Evolutionary conservation across 2,888 invertebrate species (phyloP), one percentile per base, ranked within the genome.

Genomic region (Euplagia quadripunctaria): DNA sequence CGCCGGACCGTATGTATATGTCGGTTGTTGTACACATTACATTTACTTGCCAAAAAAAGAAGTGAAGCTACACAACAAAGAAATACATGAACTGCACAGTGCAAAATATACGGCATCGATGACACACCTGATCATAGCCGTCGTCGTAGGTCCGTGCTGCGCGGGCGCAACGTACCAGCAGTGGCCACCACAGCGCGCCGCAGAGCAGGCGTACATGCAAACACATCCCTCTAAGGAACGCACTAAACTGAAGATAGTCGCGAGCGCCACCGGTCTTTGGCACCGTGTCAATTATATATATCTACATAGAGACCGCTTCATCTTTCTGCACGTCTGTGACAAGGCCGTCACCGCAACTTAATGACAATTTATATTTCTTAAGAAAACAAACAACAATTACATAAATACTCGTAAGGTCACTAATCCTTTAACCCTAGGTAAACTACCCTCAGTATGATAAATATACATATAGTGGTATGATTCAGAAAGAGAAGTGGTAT

Each of bases 91-190:
- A 64, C 88, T 86, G 89, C 88, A 82, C 79, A 84, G 92, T 92
- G 93, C 89, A 90, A 88, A 91, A 69, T 84, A 81, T 92, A 92
- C 92, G 85, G 87, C 90, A 82, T 87, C 90, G 86, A 86, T 87
- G 91, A 94, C 94, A 92, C 90, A 96, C 96, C 96, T 96, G 95
- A 82, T 96, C 94, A 88, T 96, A 95, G 93, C 91, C 94, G 94
- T 95, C 95, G 93, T 95, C 92, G 92, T 91, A 93, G 91, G 85
- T 84, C 85, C 90, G 91, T 72, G 92, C 87, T 83, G 94, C 94
- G 90, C 94, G 94, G 81, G 92, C 93, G 90, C 92, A 94, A 81
- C 96, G 92, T 84, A 91, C 87, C 93, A 95, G 91, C 93, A 95
- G 87, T 84, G 95, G 95, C 96, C 96, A 95, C 93, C 96, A 95